Base-by-base conservation (phyloP, 2,113 vertebrate species). In the Leptobrachium ailaonicum region DNA sequence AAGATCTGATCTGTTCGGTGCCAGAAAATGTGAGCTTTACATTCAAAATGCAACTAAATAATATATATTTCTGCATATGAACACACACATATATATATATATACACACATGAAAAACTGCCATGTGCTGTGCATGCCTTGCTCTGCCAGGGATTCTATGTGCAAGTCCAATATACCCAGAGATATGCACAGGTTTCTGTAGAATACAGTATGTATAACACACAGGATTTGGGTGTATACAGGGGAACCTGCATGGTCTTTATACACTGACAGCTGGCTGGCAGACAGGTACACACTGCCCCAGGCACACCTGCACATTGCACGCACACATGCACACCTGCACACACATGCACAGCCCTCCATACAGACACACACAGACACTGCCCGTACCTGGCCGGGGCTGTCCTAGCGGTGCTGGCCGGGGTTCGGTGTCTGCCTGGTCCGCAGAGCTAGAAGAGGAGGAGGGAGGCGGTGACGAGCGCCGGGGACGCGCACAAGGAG, bases 401-500 rank as follows among this genome's bases (percentile, higher is more conserved):
- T 43, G 41, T 80, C 71, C 77, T 73, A 53, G 43, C 62, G 71
- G 70, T 80, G 60, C 70, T 73, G 77, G 47, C 77, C 77, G 62
- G 69, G 62, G 71, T 47, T 73, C 63, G 77, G 62, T 73, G 77
- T 73, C 77, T 73, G n/a, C 77, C 63, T 66, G 77, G 66, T 79
- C 77, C 70, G 77, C 60, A 73, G 71, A 80, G 71, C 77, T n/a
- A 12, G 45, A 79, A 32, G 44, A 41, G 45, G 50, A 58, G 13
- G 42, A 43, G 66, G 44, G 62, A 68, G 56, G 53, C 40, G 78
- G 47, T 72, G 47, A 12, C 67, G 79, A 47, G 79, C 68, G 44
- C 11, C 77, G 68, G 68, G 77, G n/a, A 20, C 77, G 77, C 63
- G 60, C 62, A 73, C 40, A 41, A 45, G 67, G 4, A 66, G 69